phyloP scores from a whole-genome alignment of 2,113 vertebrate species.

The Sapajus apella region DNA sequence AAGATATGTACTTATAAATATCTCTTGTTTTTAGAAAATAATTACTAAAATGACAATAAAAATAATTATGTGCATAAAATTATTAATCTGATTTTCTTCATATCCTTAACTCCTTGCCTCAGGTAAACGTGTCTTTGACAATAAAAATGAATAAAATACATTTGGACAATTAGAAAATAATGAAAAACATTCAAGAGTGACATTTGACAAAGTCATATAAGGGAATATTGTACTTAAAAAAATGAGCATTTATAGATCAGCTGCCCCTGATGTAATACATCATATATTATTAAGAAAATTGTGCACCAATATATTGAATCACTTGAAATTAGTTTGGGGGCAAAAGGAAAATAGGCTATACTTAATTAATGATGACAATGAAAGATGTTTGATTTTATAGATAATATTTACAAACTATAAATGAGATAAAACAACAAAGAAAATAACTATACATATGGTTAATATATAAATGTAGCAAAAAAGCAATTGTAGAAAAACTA shows the following conservation, averaged over 20 bases:
- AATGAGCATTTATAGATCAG: constrained; percentile 73
- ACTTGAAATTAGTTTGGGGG: constrained; percentile 62
- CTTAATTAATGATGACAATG: constrained; percentile 70
- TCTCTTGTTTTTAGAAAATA: background rate
- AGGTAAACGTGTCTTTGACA: constrained; percentile 71
- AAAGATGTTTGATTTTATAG: constrained; percentile 55
- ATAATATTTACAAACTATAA: constrained; percentile 61
- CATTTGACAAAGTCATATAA: constrained; percentile 67
- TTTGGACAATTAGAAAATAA: constrained; percentile 78
- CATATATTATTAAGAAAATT: constrained; percentile 81
- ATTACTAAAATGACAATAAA: constrained; percentile 11
- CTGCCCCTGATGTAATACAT: constrained; percentile 71
- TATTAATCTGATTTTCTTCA: constrained; percentile 53
- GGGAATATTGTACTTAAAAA: constrained; percentile 61
- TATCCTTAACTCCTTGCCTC: constrained; percentile 33
- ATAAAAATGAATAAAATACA: constrained; percentile 80
- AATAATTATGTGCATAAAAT: background rate
- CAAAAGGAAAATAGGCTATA: constrained; percentile 47
- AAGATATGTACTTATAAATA: background rate
- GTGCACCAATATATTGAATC: constrained; percentile 51
- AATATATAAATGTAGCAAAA: background rate
- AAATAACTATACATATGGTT: background rate
- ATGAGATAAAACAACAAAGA: constrained; percentile 64
- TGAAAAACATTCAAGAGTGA: constrained; percentile 66
- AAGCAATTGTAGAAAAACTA: background rate